A percentile compares a stretch with the other conserved stretches of the same genome.
Evolutionary conservation across 2,888 invertebrate species (phyloP).

Genomic region (Piscicola geometra): DNA sequence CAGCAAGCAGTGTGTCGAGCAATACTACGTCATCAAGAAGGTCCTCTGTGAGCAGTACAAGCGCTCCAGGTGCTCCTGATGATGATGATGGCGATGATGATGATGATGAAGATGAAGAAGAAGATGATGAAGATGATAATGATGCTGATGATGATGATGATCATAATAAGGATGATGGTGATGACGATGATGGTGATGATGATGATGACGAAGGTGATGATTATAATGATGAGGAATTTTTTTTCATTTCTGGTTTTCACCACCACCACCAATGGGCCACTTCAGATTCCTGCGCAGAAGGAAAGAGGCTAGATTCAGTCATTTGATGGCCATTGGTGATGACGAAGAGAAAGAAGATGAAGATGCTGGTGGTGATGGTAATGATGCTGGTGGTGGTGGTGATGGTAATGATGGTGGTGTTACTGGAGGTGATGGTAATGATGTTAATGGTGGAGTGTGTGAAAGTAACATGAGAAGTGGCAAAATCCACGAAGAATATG

Average conservation of each 20-base stretch:
- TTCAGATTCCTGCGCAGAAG: not conserved
- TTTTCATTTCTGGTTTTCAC: not conserved
- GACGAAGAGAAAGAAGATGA: not conserved
- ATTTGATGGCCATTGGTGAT: constrained; percentile 15
- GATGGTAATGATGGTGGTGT: not conserved
- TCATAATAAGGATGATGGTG: not conserved
- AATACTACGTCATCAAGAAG: constrained; percentile 99
- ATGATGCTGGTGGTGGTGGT: not conserved
- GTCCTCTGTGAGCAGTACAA: constrained; percentile 85
- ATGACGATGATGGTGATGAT: not conserved
- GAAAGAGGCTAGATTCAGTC: constrained; percentile 1
- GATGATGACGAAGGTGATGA: constrained; percentile 1
- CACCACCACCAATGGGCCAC: too few relatives aligned
- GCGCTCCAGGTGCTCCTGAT: constrained; percentile 42
- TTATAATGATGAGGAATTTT: not conserved
- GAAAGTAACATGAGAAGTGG: not conserved
- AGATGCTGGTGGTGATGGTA: constrained; percentile 2
- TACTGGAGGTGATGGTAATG: not conserved
- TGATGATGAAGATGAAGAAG: not conserved
- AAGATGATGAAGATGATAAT: not conserved
- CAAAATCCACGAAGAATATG: not conserved
- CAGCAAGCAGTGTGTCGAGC: constrained; percentile 85
- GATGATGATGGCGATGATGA: too few relatives aligned
- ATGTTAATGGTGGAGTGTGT: not conserved
- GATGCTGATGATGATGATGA: constrained; percentile 4